phyloP scores from a whole-genome alignment of 2,888 invertebrate genomes.

The Apoda limacodes region DNA sequence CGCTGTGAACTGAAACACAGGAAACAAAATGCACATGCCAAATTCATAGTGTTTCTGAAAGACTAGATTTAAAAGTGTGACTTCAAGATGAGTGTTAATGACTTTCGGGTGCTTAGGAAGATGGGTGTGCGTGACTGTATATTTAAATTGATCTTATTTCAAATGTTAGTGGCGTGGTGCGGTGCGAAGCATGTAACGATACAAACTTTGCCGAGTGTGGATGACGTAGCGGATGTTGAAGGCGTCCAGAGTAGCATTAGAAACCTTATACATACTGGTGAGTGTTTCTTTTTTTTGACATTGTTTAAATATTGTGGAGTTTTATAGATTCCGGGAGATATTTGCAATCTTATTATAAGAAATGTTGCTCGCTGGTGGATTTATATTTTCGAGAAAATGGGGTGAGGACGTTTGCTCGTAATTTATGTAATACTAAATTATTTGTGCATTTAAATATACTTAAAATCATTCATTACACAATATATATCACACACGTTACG shows the following conservation, averaged over 20 bases:
- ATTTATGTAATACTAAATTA: no score
- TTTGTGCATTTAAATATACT: neutral
- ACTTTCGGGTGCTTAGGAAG: conserved; percentile 43
- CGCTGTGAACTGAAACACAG: conserved; percentile 6
- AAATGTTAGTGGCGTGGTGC: conserved; percentile 54
- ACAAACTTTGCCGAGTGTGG: conserved; percentile 26
- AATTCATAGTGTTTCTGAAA: conserved; percentile 20
- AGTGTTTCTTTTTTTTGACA: conserved; percentile 24
- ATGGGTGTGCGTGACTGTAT: conserved; percentile 57
- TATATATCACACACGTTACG: no score
- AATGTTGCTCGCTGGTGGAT: no score
- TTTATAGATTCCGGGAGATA: no score
- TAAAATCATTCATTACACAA: no score
- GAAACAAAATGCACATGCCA: conserved; percentile 21
- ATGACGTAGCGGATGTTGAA: conserved; percentile 27
- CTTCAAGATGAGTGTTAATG: conserved; percentile 41
- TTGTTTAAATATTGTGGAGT: no score
- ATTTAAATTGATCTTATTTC: conserved; percentile 55
- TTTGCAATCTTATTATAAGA: no score
- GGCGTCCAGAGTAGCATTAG: conserved; percentile 51
- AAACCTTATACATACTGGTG: conserved; percentile 54
- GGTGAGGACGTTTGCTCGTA: no score
- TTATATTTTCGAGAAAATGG: no score
- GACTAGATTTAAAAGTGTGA: conserved; percentile 21
- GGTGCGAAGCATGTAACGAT: conserved; percentile 48